Percentiles rank a stretch among this genome's conserved stretches.
Conservation (phyloP, 2,888 invertebrate species). For the Stomorhina lunata region DNA sequence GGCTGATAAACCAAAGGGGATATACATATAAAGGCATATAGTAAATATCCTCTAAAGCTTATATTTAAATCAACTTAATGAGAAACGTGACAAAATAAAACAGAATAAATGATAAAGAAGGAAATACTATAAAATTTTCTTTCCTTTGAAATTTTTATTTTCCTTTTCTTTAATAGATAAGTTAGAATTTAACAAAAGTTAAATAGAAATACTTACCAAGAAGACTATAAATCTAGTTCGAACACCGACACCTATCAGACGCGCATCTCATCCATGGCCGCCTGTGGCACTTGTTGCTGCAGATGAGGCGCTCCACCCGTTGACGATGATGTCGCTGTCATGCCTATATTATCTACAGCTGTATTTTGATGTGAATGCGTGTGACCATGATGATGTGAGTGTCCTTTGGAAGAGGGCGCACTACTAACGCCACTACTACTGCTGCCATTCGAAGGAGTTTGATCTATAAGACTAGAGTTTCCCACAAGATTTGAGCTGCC, state of each 20-base stretch:
- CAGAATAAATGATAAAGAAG: neutral
- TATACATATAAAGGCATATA: neutral
- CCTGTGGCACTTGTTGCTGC: conserved; percentile 86
- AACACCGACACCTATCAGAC: conserved; percentile 86
- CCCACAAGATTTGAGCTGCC: conserved; percentile 71
- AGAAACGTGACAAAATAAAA: conserved; percentile 49
- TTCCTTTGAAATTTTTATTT: neutral
- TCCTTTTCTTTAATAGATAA: neutral
- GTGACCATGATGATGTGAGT: conserved; percentile 78
- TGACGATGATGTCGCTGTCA: conserved; percentile 76
- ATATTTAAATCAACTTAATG: conserved; percentile 12
- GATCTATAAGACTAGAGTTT: conserved; percentile 66
- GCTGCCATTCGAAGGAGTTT: conserved; percentile 74
- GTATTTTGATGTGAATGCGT: conserved; percentile 74
- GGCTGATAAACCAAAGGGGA: neutral
- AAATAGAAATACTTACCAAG: conserved; percentile 74
- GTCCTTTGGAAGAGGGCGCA: conserved; percentile 79
- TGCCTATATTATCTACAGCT: conserved; percentile 77
- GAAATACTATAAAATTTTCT: neutral
- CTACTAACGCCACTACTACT: conserved; percentile 78
- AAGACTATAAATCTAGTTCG: conserved; percentile 80
- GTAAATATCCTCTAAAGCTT: neutral
- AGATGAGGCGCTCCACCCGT: conserved; percentile 76
- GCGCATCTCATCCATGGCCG: conserved; percentile 93
- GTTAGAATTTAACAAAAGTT: neutral